Evolutionary conservation across 1,140 invertebrate genomes (phyloP).

Genomic region (Atta texana): DNA sequence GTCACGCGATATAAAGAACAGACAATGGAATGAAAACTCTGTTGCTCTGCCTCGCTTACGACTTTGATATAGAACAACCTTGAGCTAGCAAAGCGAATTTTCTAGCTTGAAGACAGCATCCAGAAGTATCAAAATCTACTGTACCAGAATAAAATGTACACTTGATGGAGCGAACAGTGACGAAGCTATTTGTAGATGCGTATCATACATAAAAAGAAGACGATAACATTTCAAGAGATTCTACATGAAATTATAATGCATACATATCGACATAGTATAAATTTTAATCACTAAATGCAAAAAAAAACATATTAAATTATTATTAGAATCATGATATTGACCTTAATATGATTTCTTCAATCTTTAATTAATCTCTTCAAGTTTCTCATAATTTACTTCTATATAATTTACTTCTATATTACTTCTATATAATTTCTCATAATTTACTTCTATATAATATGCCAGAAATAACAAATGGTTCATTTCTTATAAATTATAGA

Average conservation of each 20-base stretch:
- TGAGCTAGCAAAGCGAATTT: slow-evolving; percentile 46
- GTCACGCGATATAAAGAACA: slow-evolving; percentile 7
- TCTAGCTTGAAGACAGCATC: slow-evolving; percentile 60
- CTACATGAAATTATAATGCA: slow-evolving; percentile 3
- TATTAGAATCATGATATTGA: neutral
- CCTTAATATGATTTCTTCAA: neutral
- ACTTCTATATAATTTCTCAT: no score
- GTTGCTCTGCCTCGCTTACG: neutral
- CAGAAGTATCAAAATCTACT: slow-evolving; percentile 63
- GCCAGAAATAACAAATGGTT: neutral
- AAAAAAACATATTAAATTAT: slow-evolving; percentile 5
- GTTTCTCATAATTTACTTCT: neutral
- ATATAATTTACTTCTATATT: no score
- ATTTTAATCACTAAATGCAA: neutral
- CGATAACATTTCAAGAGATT: slow-evolving; percentile 30
- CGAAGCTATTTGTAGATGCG: slow-evolving; percentile 62
- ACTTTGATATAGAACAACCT: slow-evolving; percentile 27
- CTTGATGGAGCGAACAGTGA: slow-evolving; percentile 58
- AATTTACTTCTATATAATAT: neutral
- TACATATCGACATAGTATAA: neutral
- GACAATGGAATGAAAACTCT: neutral
- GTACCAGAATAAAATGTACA: slow-evolving; percentile 66
- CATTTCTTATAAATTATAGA: neutral
- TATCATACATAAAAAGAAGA: slow-evolving; percentile 4
- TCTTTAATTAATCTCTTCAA: neutral